Evolutionary conservation across 1,140 invertebrate genomes (phyloP).

Genomic region (Carcinoscorpius rotundicauda): DNA sequence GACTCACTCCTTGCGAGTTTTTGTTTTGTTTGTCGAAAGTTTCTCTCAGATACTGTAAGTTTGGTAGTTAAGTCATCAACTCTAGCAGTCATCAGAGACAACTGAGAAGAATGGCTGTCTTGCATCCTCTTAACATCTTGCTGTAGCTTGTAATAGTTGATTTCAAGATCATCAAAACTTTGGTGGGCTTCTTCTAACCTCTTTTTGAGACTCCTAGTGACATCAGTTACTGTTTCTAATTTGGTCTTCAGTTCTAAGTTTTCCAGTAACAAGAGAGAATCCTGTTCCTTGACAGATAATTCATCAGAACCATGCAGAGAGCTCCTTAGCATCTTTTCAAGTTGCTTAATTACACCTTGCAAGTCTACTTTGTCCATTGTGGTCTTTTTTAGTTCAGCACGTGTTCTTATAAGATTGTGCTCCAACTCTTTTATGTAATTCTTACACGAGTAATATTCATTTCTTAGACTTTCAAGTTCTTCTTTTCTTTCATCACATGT

Average conservation of each 20-base stretch:
- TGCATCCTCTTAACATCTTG: slow-evolving; percentile 54
- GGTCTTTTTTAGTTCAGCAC: background rate
- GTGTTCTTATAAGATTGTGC: background rate
- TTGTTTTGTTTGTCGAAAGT: slow-evolving; percentile 59
- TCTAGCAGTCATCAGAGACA: slow-evolving; percentile 61
- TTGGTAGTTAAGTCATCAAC: slow-evolving; percentile 73
- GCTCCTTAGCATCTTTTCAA: no score
- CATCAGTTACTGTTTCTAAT: slow-evolving; percentile 51
- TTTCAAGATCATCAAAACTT: slow-evolving; percentile 61
- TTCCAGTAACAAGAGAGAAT: no score
- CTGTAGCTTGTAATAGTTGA: slow-evolving; percentile 55
- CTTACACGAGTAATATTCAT: background rate
- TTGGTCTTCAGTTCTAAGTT: no score
- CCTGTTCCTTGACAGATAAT: no score
- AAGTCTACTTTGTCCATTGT: background rate
- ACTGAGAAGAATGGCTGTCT: slow-evolving; percentile 55
- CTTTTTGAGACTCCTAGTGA: slow-evolving; percentile 66
- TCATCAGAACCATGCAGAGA: no score
- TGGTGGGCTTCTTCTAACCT: slow-evolving; percentile 63
- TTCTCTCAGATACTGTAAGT: slow-evolving; percentile 63
- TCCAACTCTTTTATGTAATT: background rate
- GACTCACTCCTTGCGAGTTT: slow-evolving; percentile 63
- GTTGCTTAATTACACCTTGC: background rate
- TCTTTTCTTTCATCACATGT: background rate
- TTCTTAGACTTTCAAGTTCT: background rate